Conservation (phyloP, 1,140 invertebrate genomes). For the Lysiphlebus fabarum region DNA sequence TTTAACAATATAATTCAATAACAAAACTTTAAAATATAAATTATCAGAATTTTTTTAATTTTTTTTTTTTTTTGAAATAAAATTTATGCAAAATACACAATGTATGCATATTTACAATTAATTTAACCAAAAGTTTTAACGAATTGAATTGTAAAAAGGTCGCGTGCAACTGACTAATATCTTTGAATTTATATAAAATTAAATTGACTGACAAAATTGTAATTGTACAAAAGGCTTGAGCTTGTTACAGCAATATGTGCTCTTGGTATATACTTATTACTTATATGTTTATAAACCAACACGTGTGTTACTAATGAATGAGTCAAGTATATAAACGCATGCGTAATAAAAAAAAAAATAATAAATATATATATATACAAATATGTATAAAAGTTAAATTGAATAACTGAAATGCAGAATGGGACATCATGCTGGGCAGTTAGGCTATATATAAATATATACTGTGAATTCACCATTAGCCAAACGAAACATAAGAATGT, state of each 20-base stretch:
- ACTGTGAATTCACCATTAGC: conserved; percentile 36
- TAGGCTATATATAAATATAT: conserved; percentile 9
- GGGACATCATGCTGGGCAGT: not conserved
- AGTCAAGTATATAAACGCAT: not conserved
- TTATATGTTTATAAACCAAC: not conserved
- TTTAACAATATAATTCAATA: no score
- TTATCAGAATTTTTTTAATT: no score
- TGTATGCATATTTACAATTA: not conserved
- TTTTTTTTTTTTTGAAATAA: no score
- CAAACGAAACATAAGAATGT: conserved; percentile 40
- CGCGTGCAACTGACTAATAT: conserved; percentile 10
- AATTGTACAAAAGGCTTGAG: conserved; percentile 14
- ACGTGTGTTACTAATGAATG: not conserved
- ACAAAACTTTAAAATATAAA: no score
- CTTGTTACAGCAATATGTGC: not conserved
- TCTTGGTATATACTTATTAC: not conserved
- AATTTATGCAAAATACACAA: no score
- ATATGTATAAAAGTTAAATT: not conserved
- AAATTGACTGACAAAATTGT: conserved; percentile 16
- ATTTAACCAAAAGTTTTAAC: not conserved
- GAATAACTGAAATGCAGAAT: not conserved
- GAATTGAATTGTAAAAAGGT: not conserved
- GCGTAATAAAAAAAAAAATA: not conserved
- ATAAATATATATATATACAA: conserved; percentile 3
- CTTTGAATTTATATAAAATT: not conserved